These are phyloP conservation scores for Eupithecia inturbata DNA, from an alignment of 2,888 invertebrate species.

Conservation along the genomic window DNA sequence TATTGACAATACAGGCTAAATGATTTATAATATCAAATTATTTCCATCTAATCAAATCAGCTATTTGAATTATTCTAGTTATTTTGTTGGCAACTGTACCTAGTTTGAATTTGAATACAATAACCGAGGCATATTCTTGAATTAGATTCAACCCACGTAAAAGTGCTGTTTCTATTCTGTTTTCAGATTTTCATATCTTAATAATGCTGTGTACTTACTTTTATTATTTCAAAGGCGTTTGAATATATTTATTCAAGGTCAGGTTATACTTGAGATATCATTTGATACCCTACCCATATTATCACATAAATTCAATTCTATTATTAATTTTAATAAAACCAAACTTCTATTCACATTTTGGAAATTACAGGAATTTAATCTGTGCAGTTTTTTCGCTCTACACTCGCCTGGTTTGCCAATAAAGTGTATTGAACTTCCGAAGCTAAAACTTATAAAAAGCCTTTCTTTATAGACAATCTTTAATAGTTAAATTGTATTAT, in stretches of 20 bases:
- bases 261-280: not conserved
- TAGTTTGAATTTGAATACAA: slow-evolving; percentile 22
- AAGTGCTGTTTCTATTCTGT: slow-evolving; percentile 3
- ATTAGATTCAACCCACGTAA: slow-evolving; percentile 24
- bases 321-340: not conserved
- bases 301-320: not conserved
- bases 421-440: not conserved
- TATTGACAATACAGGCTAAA: not conserved
- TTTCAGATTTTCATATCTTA: not conserved
- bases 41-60: not conserved
- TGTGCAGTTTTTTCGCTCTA: not conserved
- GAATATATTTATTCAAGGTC: not conserved
- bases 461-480: too few relatives aligned
- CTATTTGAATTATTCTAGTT: not conserved
- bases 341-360: not conserved
- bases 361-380: not conserved
- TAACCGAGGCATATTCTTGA: not conserved
- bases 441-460: not conserved
- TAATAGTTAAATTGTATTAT: too few relatives aligned
- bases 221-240: slow-evolving; percentile 1
- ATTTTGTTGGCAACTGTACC: slow-evolving; percentile 17
- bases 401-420: too few relatives aligned
- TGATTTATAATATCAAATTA: not conserved
- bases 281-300: not conserved
- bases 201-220: slow-evolving; percentile 3